Conservation (phyloP, 2,113 vertebrate genomes). For the Seriola rivoliana region DNA sequence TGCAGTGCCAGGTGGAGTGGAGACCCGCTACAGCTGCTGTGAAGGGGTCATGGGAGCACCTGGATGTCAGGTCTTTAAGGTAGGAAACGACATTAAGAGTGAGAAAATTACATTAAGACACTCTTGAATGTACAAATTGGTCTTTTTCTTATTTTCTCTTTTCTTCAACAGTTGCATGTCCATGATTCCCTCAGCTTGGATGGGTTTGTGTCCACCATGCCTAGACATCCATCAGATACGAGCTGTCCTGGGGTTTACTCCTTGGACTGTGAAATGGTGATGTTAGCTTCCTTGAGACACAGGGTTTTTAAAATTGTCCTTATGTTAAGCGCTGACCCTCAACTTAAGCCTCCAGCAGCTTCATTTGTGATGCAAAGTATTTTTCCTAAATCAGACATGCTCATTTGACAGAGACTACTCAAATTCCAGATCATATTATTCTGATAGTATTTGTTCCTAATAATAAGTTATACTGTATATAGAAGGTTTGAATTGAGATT, state of each 20-base stretch:
- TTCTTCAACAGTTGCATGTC: constrained; percentile 84
- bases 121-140: background rate
- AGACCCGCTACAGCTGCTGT: constrained; percentile 87
- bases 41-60: constrained; percentile 83
- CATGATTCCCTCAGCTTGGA: constrained; percentile 83
- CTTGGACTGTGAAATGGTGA: constrained; percentile 86
- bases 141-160: background rate
- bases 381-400: background rate
- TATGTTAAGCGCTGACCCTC: background rate
- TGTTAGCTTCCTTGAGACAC: background rate
- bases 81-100: background rate
- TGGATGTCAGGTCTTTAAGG: constrained; percentile 86
- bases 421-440: background rate
- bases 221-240: constrained; percentile 32
- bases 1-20: constrained; percentile 85
- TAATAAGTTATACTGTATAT: background rate
- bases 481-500: background rate
- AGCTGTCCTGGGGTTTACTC: constrained; percentile 83
- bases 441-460: background rate
- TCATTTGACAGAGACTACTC: background rate
- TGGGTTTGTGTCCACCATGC: constrained; percentile 83
- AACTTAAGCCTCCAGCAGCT: background rate
- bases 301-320: background rate
- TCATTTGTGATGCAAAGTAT: background rate
- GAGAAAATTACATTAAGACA: background rate